Evolutionary conservation across 2,888 invertebrate species (phyloP).

Genomic region (Idaea dimidiata): DNA sequence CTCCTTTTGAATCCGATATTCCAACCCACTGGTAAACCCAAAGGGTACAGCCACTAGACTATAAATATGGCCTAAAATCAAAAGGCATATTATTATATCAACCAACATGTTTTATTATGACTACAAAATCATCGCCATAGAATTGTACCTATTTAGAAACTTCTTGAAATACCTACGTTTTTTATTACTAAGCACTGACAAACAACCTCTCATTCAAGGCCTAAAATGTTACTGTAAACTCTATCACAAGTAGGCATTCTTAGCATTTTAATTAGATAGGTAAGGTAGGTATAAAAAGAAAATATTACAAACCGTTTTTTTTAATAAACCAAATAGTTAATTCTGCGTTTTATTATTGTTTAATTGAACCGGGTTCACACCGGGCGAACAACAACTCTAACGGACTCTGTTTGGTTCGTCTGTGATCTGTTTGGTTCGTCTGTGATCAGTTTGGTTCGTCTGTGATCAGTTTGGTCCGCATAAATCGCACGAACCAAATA

Average conservation of each 20-base stretch:
- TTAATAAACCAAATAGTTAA: neutral
- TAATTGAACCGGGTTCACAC: neutral
- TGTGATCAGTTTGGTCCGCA: neutral
- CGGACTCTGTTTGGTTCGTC: too few species aligned
- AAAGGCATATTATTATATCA: constrained; percentile 11
- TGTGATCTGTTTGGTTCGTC: too few species aligned
- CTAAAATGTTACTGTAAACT: too few species aligned
- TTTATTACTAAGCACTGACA: neutral
- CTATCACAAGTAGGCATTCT: neutral
- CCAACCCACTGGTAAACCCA: too few species aligned
- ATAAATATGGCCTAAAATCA: neutral
- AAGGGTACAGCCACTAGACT: neutral
- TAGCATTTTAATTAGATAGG: too few species aligned
- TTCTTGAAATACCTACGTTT: neutral
- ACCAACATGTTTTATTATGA: constrained; percentile 62
- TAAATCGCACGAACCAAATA: neutral
- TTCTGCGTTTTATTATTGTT: neutral
- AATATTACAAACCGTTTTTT: neutral
- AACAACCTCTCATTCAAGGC: neutral
- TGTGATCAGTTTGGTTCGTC: too few species aligned
- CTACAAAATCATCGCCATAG: constrained; percentile 51
- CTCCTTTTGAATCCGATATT: too few species aligned
- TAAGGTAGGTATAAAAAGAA: neutral
- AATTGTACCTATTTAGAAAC: constrained; percentile 26
- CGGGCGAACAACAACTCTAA: neutral